Evolutionary conservation across 37 sponge, comb jelly and placozoan species (phyloP), one percentile per base, ranked within the genome.

Genomic region (Oscarella lobularis): DNA sequence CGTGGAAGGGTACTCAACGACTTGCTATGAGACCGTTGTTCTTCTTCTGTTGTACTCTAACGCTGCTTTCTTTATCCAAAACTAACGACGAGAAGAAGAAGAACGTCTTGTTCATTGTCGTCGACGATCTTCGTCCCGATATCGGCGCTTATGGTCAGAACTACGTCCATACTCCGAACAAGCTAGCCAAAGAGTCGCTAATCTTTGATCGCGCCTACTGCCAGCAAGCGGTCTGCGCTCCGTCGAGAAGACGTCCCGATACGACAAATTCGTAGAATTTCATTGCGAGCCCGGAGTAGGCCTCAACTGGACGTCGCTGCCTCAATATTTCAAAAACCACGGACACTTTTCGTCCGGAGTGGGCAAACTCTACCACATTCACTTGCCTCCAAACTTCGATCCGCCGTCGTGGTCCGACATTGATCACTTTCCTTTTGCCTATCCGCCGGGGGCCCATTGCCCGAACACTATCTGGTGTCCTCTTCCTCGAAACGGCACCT

Each of bases 201-300:
- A 38, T 77, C 38, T 82, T 82, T 76, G 83, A 77, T 36, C 37
- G 77, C 40, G 83, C 83, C 2, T 82, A 82, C 73, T 82, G 77
- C 39, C 82, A 81, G 70, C 39, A 72, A n/a, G 76, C 82, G 20
- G 67, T 81, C 30, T 81, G 82, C 33, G 75, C 82, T 40, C 82
- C 82, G 31, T 75, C 76, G 37, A 39, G 82, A 66, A 3, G 83
- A 68, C 72, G 83, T n/a, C 77, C 83, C 9, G 83, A 82, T 40
- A 71, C 77, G 6, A 76, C 67, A 27, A 1, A 80, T 31, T 74
- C 74, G 14, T 80, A 74, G 81, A 68, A 68, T 68, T 68, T 68
- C 31, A 4, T 68, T 35, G 71, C 31, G 71, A 68, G 33, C 37
- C 60, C 20, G 81, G 81, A 30, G 67, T 72, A 14, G 81, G 81